These are phyloP conservation scores for Todiramphus chloris DNA, from an alignment of 2,113 vertebrate species.

Conservation along the genomic window DNA sequence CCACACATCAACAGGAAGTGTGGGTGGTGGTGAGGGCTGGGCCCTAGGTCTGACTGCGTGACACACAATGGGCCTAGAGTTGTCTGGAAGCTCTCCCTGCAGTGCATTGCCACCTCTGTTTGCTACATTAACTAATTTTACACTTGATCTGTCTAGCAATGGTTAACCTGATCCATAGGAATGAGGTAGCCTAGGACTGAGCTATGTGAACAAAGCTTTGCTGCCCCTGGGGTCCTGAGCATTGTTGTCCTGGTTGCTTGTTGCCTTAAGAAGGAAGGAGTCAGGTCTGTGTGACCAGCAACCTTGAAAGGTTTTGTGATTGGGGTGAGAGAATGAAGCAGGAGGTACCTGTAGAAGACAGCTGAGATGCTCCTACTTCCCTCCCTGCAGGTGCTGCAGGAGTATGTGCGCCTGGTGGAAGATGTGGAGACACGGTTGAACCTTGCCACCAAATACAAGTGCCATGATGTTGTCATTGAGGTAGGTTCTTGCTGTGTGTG, in stretches of 20 bases:
- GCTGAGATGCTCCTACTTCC: neutral
- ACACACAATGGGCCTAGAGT: neutral
- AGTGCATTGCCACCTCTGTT: neutral
- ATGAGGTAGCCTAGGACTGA: neutral
- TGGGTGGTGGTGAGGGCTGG: neutral
- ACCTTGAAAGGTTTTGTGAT: neutral
- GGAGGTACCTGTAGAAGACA: neutral
- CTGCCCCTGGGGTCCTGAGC: neutral
- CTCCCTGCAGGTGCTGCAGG: constrained; percentile 84
- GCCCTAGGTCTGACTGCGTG: neutral
- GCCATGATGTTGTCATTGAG: constrained; percentile 92
- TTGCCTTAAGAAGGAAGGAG: neutral
- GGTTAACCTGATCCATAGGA: neutral
- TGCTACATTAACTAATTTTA: neutral
- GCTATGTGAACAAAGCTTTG: neutral
- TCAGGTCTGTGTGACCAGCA: neutral
- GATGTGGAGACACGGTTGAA: constrained; percentile 84
- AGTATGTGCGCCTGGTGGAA: constrained; percentile 89
- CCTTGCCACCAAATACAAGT: constrained; percentile 91
- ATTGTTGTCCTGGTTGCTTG: neutral
- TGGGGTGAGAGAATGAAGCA: neutral
- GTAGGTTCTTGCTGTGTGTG: constrained; percentile 71
- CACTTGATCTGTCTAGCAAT: neutral
- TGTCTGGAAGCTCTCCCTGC: neutral
- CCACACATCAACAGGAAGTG: neutral